Evolutionary conservation across 1,140 invertebrate genomes (phyloP).

Genomic region (Periplaneta americana): DNA sequence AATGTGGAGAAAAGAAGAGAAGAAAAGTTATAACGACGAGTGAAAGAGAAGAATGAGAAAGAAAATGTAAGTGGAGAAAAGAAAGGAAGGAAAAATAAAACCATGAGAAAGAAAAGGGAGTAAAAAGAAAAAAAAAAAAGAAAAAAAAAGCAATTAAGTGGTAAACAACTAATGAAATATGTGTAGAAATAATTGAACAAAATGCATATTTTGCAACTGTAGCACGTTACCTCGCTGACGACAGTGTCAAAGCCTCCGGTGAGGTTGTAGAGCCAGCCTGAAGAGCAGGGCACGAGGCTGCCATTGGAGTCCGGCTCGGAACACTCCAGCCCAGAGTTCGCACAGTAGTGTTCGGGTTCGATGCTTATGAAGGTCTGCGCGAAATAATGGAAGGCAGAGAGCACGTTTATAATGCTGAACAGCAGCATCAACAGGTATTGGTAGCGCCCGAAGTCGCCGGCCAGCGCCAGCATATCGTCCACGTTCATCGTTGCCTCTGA

Average conservation of each 20-base stretch:
- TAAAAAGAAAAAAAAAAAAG: no score
- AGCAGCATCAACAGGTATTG: constrained; percentile 49
- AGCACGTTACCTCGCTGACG: constrained; percentile 52
- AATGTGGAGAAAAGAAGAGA: no score
- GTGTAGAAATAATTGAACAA: no score
- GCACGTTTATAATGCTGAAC: constrained; percentile 46
- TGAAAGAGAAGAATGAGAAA: no score
- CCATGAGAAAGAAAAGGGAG: no score
- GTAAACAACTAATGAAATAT: no score
- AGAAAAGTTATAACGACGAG: no score
- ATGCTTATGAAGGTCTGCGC: constrained; percentile 46
- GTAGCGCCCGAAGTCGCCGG: constrained; percentile 53
- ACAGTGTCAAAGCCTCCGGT: constrained; percentile 46
- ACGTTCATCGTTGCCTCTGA: constrained; percentile 36
- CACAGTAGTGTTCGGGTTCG: constrained; percentile 30
- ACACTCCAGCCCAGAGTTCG: background rate
- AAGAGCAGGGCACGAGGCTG: constrained; percentile 19
- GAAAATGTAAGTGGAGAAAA: no score
- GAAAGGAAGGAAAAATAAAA: no score
- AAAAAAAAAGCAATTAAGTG: background rate
- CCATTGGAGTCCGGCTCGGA: background rate
- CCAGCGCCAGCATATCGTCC: constrained; percentile 47
- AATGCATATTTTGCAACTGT: no score
- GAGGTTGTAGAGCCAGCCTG: constrained; percentile 44
- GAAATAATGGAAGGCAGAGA: constrained; percentile 48